phyloP scores from a whole-genome alignment of 2,113 vertebrate genomes.

The Pomatorhinus ruficollis region DNA sequence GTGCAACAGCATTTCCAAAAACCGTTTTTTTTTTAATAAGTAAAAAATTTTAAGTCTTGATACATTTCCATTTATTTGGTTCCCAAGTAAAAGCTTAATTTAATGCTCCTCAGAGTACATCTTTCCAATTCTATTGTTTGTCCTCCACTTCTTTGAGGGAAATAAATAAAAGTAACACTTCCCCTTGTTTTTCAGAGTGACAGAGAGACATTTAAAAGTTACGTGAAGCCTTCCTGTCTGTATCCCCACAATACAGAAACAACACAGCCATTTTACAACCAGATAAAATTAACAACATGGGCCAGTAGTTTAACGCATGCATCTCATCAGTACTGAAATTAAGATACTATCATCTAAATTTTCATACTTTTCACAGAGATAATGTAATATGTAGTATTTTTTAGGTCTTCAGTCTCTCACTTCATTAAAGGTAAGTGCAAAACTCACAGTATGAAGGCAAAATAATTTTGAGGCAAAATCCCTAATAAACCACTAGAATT shows the following conservation, averaged over 20 bases:
- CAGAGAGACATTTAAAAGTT: neutral
- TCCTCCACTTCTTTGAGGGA: neutral
- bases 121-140: neutral
- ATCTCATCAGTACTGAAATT: neutral
- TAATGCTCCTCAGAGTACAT: neutral
- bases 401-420: neutral
- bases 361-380: neutral
- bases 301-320: neutral
- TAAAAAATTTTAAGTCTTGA: neutral
- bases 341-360: neutral
- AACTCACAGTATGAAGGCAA: neutral
- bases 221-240: neutral
- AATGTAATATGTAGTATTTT: neutral
- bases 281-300: neutral
- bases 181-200: neutral
- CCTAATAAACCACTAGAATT: neutral
- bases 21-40: neutral
- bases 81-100: neutral
- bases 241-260: neutral
- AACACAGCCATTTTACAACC: neutral
- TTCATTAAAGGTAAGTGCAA: neutral
- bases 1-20: constrained; percentile 17
- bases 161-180: neutral
- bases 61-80: neutral
- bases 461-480: neutral